Evolutionary conservation across 1,140 invertebrate genomes (phyloP), one percentile per base, ranked within the genome.

Genomic region (Drosophila hydei): DNA sequence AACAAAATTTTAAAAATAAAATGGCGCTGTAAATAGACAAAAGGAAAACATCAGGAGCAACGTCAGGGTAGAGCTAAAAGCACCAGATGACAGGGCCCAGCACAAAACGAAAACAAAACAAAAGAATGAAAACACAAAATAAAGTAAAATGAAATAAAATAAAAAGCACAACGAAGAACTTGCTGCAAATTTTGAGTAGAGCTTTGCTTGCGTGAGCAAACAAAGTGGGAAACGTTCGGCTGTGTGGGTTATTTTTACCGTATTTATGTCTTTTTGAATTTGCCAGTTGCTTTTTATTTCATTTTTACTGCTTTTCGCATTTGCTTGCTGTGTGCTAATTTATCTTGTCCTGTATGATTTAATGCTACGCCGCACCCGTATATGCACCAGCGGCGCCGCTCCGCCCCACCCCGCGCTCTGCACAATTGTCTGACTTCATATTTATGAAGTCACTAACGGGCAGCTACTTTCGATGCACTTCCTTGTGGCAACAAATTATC

Each of bases 281-380:
- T 51, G 52, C 27, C 68, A 65, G 51, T 47, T 65, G 18, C 33
- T 43, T 21, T 42, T 42, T 16, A 14, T 16, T 42, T 42, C 16
- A 18, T 40, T 59, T 54, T 43, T 42, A 33, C 62, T 50, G 47
- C 42, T 63, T 2, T 5, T 42, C 50, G 56, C 48, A 43, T 38
- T 51, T 47, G 42, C 43, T 36, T n/a, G 36, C 23, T 56, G 21
- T 43, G 56, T 51, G 60, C 68, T 84, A 73, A 84, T 84, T 84
- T 84, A 76, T 84, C 79, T 76, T 84, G 79, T 84, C 80, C 73
- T 67, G 63, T 77, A 77, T 84, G 76, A 84, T 85, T 76, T 79
- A 84, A 73, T 64, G 60, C 36, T 36, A 6, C 38, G 56, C 58
- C 67, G 59, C 62, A 59, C 77, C 61, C 72, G 52, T 56, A 58